Percentiles rank a stretch among this genome's conserved stretches.
Evolutionary conservation across 2,888 invertebrate genomes (phyloP).

Genomic region (Molanna angustata): DNA sequence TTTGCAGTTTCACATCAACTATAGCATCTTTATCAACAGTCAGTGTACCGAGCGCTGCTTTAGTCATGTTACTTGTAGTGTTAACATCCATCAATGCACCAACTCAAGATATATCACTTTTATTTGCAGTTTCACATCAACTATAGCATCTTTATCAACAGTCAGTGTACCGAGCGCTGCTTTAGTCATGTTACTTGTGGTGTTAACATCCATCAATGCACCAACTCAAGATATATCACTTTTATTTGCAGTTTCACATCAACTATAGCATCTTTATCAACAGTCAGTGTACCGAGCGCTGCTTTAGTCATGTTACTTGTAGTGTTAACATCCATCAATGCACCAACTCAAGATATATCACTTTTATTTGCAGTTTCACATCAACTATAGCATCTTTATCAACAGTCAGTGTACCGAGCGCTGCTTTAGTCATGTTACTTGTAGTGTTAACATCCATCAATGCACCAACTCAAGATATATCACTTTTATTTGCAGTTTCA

Average conservation of each 20-base stretch:
- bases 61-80: constrained; percentile 77
- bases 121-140: too few species aligned
- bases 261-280: constrained; percentile 85
- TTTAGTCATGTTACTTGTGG: constrained; percentile 74
- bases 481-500: constrained; percentile 79
- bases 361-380: constrained; percentile 80
- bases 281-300: constrained; percentile 84
- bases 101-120: constrained; percentile 73
- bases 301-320: constrained; percentile 79
- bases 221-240: constrained; percentile 72
- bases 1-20: constrained; percentile 73
- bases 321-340: constrained; percentile 78
- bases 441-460: constrained; percentile 81
- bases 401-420: constrained; percentile 83
- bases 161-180: constrained; percentile 87
- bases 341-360: constrained; percentile 78
- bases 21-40: constrained; percentile 88
- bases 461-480: constrained; percentile 78
- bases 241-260: constrained; percentile 64
- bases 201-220: constrained; percentile 78
- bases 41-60: constrained; percentile 81
- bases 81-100: constrained; percentile 81
- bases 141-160: too few species aligned
- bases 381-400: constrained; percentile 87
- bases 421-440: constrained; percentile 75